These are phyloP conservation scores for Meta bourneti DNA, from an alignment of 2,888 invertebrate genomes.

Conservation along the genomic window DNA sequence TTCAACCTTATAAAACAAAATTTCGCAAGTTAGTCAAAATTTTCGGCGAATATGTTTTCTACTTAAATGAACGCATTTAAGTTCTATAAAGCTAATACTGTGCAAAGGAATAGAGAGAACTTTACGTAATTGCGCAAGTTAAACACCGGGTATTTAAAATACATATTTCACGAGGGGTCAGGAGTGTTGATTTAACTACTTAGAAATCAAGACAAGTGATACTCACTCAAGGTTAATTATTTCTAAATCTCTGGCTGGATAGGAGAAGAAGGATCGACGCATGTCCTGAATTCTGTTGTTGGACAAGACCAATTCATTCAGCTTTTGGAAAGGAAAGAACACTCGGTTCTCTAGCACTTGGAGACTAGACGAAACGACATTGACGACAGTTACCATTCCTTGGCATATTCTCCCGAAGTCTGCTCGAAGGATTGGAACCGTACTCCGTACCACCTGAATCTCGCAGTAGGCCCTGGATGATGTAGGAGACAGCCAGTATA, in stretches of 20 bases:
- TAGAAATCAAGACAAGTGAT: neutral
- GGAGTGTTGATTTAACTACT: too few species aligned
- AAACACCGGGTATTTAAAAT: too few species aligned
- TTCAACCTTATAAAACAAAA: too few species aligned
- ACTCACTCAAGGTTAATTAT: constrained; percentile 69
- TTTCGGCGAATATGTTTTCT: too few species aligned
- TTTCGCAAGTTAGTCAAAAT: too few species aligned
- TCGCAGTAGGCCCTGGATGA: constrained; percentile 56
- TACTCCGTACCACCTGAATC: constrained; percentile 65
- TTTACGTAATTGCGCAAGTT: too few species aligned
- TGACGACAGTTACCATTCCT: constrained; percentile 70
- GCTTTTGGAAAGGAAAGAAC: constrained; percentile 54
- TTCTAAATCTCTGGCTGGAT: constrained; percentile 60
- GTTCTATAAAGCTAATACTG: too few species aligned
- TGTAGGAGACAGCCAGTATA: constrained; percentile 62
- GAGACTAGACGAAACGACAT: constrained; percentile 52
- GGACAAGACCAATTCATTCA: constrained; percentile 63
- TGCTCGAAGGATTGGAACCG: constrained; percentile 16
- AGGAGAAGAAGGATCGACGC: constrained; percentile 60
- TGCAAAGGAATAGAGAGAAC: too few species aligned
- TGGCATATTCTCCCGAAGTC: constrained; percentile 74
- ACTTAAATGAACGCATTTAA: too few species aligned
- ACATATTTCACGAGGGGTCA: too few species aligned
- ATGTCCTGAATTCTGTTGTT: constrained; percentile 61
- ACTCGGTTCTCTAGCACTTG: constrained; percentile 49